These are phyloP conservation scores for Zaprionus vittiger DNA, from an alignment of 1,140 invertebrate species.

Conservation along the genomic window DNA sequence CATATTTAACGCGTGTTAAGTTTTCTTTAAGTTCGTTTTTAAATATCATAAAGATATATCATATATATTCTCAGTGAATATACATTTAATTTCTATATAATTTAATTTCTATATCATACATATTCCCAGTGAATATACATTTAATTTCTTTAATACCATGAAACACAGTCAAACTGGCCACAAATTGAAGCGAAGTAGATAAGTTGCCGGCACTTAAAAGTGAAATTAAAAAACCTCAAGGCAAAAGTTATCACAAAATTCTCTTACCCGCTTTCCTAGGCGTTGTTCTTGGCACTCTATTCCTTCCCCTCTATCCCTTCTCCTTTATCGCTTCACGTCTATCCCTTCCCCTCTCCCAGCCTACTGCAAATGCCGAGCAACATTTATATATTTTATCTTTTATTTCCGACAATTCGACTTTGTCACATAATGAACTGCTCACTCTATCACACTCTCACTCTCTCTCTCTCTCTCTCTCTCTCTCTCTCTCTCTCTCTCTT, in stretches of 20 bases:
- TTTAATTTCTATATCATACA: background rate
- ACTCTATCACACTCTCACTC: background rate
- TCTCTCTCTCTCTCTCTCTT: background rate
- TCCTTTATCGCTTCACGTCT: background rate
- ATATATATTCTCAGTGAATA: too few relatives aligned
- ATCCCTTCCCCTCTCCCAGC: background rate
- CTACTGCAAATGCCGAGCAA: background rate
- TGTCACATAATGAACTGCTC: background rate
- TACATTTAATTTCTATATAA: too few relatives aligned
- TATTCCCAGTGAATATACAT: too few relatives aligned
- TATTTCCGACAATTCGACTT: background rate
- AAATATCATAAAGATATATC: background rate
- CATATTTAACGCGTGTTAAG: too few relatives aligned
- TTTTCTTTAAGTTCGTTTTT: background rate
- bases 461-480: background rate
- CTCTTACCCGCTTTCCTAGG: too few relatives aligned
- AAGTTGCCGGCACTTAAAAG: background rate
- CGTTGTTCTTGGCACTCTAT: background rate
- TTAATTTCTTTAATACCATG: too few relatives aligned
- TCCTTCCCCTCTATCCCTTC: background rate
- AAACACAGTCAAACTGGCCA: too few relatives aligned
- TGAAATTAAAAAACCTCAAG: background rate
- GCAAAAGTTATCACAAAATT: background rate
- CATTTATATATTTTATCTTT: constrained; percentile 1
- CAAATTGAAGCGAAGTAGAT: too few relatives aligned